Conservation (phyloP, 2,888 invertebrate genomes). For the Caenorhabditis sp. region DNA sequence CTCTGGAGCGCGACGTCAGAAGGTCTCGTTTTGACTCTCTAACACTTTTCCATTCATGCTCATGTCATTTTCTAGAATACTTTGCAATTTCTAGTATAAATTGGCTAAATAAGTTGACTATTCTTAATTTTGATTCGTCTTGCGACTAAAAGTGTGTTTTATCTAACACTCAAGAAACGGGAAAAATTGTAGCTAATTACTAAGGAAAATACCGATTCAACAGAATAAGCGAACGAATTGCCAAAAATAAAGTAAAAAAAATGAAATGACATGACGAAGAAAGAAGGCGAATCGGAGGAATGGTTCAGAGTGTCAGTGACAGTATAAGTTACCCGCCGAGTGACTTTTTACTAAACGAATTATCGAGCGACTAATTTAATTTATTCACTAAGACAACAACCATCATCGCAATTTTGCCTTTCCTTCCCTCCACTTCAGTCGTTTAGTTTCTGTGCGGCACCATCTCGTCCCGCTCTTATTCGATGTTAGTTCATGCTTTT, state of each 20-base stretch:
- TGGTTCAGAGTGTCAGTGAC: conserved; percentile 47
- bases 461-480: neutral
- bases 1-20: no score
- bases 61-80: neutral
- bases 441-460: conserved; percentile 34
- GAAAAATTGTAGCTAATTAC: no score
- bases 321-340: conserved; percentile 43
- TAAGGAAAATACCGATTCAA: no score
- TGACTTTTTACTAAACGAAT: conserved; percentile 59
- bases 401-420: conserved; percentile 60
- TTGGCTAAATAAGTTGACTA: no score
- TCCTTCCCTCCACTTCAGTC: conserved; percentile 43
- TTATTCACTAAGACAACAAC: conserved; percentile 64
- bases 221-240: no score
- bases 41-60: no score
- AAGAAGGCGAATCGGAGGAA: neutral
- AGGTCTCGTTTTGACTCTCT: neutral
- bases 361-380: conserved; percentile 63
- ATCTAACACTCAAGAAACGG: no score
- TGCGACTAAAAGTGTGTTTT: no score
- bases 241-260: neutral
- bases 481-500: neutral
- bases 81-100: neutral
- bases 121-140: no score
- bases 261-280: neutral